These are phyloP conservation scores for Napeogenes inachia DNA, from an alignment of 2,888 invertebrate genomes.

Conservation along the genomic window DNA sequence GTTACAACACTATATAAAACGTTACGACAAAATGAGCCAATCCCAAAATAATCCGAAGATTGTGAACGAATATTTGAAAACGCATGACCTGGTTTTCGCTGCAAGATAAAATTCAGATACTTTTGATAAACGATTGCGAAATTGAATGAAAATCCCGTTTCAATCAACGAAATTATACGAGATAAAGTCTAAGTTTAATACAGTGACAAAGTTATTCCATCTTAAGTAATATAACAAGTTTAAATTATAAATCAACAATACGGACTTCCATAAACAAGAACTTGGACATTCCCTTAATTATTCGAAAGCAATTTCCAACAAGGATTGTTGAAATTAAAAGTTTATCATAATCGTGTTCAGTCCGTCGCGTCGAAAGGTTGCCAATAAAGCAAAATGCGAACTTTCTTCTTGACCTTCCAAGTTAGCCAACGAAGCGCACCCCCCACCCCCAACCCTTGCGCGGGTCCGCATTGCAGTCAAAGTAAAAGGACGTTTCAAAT, in stretches of 20 bases:
- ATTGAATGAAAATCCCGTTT: background rate
- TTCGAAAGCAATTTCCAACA: slow-evolving; percentile 14
- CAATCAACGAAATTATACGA: background rate
- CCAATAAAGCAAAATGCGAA: slow-evolving; percentile 55
- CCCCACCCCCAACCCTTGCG: slow-evolving; percentile 43
- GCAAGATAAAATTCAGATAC: slow-evolving; percentile 28
- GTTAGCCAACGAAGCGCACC: slow-evolving; percentile 52
- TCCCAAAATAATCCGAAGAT: slow-evolving; percentile 25
- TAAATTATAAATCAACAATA: too few species aligned
- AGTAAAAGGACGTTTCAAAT: slow-evolving; percentile 59
- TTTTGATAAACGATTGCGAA: slow-evolving; percentile 6
- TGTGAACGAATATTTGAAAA: slow-evolving; percentile 23
- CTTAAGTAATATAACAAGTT: too few species aligned
- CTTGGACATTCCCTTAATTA: slow-evolving; percentile 2
- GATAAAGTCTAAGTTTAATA: background rate
- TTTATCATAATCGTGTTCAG: slow-evolving; percentile 12
- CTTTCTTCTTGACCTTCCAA: slow-evolving; percentile 70
- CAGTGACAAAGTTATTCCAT: background rate
- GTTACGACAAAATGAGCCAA: slow-evolving; percentile 12
- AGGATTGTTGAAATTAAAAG: slow-evolving; percentile 18
- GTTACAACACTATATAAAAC: background rate
- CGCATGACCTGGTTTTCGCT: slow-evolving; percentile 28
- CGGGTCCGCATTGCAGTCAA: slow-evolving; percentile 71
- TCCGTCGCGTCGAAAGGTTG: slow-evolving; percentile 33
- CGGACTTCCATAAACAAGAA: background rate